phyloP scores from a whole-genome alignment of 2,113 vertebrate species.

The Acrocephalus kingi region DNA sequence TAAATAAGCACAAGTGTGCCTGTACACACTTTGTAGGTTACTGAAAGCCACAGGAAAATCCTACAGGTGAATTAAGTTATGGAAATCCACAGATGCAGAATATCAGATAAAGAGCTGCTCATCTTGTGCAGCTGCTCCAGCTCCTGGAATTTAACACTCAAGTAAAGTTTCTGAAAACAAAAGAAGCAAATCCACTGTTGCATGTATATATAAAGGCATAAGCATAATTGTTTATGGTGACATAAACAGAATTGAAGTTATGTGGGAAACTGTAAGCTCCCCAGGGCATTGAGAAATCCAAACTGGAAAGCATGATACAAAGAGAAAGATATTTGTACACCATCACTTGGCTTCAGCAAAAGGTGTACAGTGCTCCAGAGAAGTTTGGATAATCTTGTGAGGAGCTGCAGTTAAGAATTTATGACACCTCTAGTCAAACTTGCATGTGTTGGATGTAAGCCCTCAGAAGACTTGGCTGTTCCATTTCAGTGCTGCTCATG shows the following conservation, averaged over 20 bases:
- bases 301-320: rapidly evolving
- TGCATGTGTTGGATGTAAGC: background rate
- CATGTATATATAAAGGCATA: background rate
- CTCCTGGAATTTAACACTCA: background rate
- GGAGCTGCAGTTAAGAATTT: background rate
- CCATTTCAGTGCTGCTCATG: background rate
- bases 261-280: background rate
- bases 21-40: background rate
- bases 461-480: background rate
- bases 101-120: background rate
- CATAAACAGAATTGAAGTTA: background rate
- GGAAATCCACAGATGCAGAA: background rate
- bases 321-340: background rate
- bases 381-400: background rate
- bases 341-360: background rate
- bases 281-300: background rate
- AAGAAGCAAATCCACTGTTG: background rate
- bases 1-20: background rate
- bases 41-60: background rate
- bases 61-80: background rate
- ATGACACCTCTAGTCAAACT: background rate
- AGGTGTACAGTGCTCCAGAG: background rate
- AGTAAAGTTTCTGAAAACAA: background rate
- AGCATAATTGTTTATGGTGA: background rate
- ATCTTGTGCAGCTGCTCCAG: background rate